Percentiles rank a stretch among this genome's conserved stretches.
These are phyloP conservation scores for Spodoptera littoralis DNA, from an alignment of 2,888 invertebrate species.

Conservation along the genomic window DNA sequence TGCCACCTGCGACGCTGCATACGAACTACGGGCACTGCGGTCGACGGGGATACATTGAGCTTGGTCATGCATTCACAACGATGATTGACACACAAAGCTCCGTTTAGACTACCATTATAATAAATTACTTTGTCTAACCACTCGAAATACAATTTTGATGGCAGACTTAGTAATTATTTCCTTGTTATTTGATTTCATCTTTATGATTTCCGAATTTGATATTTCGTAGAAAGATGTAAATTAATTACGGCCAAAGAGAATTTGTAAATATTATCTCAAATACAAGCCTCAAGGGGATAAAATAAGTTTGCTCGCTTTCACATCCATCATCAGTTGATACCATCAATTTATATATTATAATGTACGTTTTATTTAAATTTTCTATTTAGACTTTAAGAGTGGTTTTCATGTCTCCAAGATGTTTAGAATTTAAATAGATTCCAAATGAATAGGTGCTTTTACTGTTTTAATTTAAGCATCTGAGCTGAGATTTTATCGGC, in stretches of 20 bases:
- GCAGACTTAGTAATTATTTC: conserved; percentile 14
- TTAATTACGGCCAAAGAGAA: conserved; percentile 27
- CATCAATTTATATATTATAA: conserved; percentile 19
- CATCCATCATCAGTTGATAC: conserved; percentile 21
- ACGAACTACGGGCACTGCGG: conserved; percentile 4
- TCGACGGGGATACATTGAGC: conserved; percentile 10
- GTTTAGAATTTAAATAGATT: too few relatives aligned
- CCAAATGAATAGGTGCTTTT: too few relatives aligned
- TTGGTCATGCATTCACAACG: conserved; percentile 13
- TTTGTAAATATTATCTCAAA: conserved; percentile 32
- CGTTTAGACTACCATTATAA: conserved; percentile 1
- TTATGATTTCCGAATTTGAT: conserved; percentile 4
- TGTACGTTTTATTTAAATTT: conserved; percentile 10
- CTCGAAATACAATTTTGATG: neutral
- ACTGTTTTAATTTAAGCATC: too few relatives aligned
- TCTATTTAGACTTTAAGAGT: neutral
- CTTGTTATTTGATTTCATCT: conserved; percentile 3
- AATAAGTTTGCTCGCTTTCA: conserved; percentile 11
- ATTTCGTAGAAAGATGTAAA: conserved; percentile 19
- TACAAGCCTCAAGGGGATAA: conserved; percentile 7
- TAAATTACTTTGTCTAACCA: conserved; percentile 3
- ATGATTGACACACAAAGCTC: conserved; percentile 24
- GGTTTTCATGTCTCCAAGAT: too few relatives aligned
- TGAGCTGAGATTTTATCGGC: too few relatives aligned
- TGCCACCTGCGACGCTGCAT: conserved; percentile 27